Percentiles rank a stretch among this genome's conserved stretches.
phyloP scores from a whole-genome alignment of 2,888 invertebrate species.

The Drosophila formosana region DNA sequence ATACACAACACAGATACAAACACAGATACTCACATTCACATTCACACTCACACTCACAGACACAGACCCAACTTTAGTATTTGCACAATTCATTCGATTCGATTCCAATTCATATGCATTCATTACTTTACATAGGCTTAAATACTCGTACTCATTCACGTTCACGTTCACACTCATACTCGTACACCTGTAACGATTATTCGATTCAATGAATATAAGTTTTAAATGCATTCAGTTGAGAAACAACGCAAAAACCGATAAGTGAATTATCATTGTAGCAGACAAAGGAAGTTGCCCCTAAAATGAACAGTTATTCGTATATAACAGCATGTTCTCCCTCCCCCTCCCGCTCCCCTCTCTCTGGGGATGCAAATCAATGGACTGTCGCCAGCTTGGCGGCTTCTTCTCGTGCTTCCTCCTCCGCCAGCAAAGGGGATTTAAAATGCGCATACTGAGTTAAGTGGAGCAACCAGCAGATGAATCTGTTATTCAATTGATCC shows the following conservation, averaged over 20 bases:
- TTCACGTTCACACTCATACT: conserved; percentile 55
- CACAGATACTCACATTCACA: conserved; percentile 3
- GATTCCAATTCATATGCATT: conserved; percentile 53
- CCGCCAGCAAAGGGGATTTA: conserved; percentile 1
- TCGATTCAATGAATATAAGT: conserved; percentile 59
- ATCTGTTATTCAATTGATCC: conserved; percentile 32
- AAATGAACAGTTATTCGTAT: conserved; percentile 31
- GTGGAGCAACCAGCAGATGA: conserved; percentile 30
- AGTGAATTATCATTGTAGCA: conserved; percentile 30
- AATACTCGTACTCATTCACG: conserved; percentile 30
- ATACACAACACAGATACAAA: conserved; percentile 2
- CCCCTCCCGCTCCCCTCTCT: no score
- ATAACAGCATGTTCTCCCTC: conserved; percentile 50
- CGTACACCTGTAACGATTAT: conserved; percentile 76
- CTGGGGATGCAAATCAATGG: conserved; percentile 51
- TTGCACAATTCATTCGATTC: conserved; percentile 59
- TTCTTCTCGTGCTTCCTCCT: conserved; percentile 14
- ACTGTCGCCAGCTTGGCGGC: conserved; percentile 68
- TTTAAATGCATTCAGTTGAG: conserved; percentile 77
- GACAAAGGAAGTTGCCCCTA: conserved; percentile 34
- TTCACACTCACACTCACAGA: conserved; percentile 1
- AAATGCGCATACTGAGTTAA: conserved; percentile 29
- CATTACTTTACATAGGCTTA: conserved; percentile 42
- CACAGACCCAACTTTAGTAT: conserved; percentile 15
- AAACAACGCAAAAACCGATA: conserved; percentile 69